Evolutionary conservation across 1,140 invertebrate species (phyloP).

Genomic region (Colletes gigas): DNA sequence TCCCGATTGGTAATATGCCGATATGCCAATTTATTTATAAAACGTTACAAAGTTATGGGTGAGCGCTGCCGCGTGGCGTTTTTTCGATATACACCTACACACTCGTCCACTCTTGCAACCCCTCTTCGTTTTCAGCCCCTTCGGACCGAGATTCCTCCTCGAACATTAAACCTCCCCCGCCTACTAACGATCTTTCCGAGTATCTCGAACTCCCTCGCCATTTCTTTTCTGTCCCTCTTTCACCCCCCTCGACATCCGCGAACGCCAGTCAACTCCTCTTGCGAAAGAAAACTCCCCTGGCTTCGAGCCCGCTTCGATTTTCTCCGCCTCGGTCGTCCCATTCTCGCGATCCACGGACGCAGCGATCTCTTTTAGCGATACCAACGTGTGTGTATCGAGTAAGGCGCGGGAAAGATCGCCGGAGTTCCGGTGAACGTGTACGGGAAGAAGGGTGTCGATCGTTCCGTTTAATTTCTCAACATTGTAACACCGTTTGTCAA

Average conservation of each 20-base stretch:
- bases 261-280: not conserved
- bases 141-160: not conserved
- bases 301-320: not conserved
- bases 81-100: conserved; percentile 1
- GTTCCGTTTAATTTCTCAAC: too few relatives aligned
- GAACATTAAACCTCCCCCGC: not conserved
- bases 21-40: conserved; percentile 79
- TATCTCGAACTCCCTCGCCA: conserved; percentile 2
- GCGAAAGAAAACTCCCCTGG: not conserved
- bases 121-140: too few relatives aligned
- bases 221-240: not conserved
- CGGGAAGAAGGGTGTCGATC: too few relatives aligned
- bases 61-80: conserved; percentile 52
- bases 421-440: not conserved
- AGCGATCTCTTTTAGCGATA: not conserved
- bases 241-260: not conserved
- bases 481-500: too few relatives aligned
- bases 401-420: conserved; percentile 8
- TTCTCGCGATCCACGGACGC: not conserved
- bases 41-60: conserved; percentile 71
- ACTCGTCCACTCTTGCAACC: too few relatives aligned
- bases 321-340: not conserved
- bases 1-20: conserved; percentile 66
- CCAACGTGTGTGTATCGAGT: conserved; percentile 2
- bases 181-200: not conserved